Conservation (phyloP, 1,140 invertebrate genomes). For the Battus philenor region DNA sequence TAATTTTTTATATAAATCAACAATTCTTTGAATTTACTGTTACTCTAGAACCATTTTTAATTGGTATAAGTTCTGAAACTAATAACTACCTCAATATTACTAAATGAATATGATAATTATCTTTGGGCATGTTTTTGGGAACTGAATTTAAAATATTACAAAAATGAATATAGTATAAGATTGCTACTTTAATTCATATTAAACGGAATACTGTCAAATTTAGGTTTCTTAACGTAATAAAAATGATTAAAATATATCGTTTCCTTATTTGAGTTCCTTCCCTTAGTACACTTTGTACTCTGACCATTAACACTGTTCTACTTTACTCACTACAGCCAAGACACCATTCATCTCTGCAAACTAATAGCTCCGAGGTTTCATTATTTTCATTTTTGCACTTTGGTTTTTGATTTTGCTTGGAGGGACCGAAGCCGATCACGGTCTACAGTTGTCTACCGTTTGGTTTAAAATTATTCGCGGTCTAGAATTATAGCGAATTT, state of each 20-base stretch:
- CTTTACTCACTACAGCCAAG: too few species aligned
- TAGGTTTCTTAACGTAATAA: conserved; percentile 73
- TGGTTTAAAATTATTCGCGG: background rate
- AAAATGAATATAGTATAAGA: conserved; percentile 65
- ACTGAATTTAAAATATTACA: conserved; percentile 59
- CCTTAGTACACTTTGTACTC: background rate
- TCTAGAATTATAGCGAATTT: conserved; percentile 2
- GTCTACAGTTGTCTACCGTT: background rate
- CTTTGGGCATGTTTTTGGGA: conserved; percentile 72
- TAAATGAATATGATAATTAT: conserved; percentile 74
- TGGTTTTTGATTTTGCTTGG: background rate
- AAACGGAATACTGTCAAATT: conserved; percentile 68
- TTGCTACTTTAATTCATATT: conserved; percentile 67
- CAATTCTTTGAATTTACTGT: conserved; percentile 58
- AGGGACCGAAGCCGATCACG: background rate
- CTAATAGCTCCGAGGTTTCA: background rate
- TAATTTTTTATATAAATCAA: conserved; percentile 39
- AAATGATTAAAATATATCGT: conserved; percentile 42
- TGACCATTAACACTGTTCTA: too few species aligned
- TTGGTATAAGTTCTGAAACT: conserved; percentile 75
- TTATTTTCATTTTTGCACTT: background rate
- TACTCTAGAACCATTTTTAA: conserved; percentile 70
- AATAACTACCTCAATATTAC: conserved; percentile 75
- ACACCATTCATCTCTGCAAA: background rate
- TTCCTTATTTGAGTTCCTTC: background rate